phyloP scores from a whole-genome alignment of 2,797 vertebrate genomes.

The Coranthus polyacanthus region DNA sequence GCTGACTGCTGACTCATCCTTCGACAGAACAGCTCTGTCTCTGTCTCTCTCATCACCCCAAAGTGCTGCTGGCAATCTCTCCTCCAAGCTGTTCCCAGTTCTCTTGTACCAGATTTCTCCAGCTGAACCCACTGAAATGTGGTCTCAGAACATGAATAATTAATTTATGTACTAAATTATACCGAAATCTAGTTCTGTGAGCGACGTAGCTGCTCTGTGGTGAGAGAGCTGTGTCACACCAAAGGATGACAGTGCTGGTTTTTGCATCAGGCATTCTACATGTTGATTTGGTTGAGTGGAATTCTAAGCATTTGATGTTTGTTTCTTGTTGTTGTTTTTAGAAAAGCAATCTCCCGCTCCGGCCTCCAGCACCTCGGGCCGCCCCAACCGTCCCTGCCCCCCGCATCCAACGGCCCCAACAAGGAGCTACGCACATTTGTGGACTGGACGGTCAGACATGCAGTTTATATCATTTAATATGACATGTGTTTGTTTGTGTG shows the following conservation, averaged over 20 bases:
- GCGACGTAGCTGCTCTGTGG: slow-evolving; percentile 12
- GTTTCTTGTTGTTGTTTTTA: slow-evolving; percentile 65
- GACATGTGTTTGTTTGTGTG: not conserved
- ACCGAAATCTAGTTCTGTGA: slow-evolving; percentile 16
- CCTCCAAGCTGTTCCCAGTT: slow-evolving; percentile 72
- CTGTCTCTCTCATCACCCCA: slow-evolving; percentile 54
- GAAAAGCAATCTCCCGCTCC: slow-evolving; percentile 98
- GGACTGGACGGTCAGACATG: slow-evolving; percentile 94
- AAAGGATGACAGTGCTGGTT: not conserved
- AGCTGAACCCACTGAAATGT: slow-evolving; percentile 49
- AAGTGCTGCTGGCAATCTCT: slow-evolving; percentile 69
- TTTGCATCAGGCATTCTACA: not conserved
- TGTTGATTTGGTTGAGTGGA: not conserved
- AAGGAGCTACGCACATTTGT: slow-evolving; percentile 92
- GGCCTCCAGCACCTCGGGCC: slow-evolving; percentile 96
- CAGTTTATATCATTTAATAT: not conserved
- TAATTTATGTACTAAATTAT: slow-evolving; percentile 29
- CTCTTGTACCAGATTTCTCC: slow-evolving; percentile 56
- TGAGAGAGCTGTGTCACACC: slow-evolving; percentile 5
- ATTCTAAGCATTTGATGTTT: not conserved
- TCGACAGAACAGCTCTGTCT: slow-evolving; percentile 59
- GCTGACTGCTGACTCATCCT: slow-evolving; percentile 73
- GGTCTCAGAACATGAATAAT: slow-evolving; percentile 56
- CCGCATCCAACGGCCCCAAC: slow-evolving; percentile 93
- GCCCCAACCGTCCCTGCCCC: slow-evolving; percentile 86